A percentile compares a stretch with the other conserved stretches of the same genome.
phyloP scores from a whole-genome alignment of 1,140 invertebrate genomes.

The Dysdera silvatica region DNA sequence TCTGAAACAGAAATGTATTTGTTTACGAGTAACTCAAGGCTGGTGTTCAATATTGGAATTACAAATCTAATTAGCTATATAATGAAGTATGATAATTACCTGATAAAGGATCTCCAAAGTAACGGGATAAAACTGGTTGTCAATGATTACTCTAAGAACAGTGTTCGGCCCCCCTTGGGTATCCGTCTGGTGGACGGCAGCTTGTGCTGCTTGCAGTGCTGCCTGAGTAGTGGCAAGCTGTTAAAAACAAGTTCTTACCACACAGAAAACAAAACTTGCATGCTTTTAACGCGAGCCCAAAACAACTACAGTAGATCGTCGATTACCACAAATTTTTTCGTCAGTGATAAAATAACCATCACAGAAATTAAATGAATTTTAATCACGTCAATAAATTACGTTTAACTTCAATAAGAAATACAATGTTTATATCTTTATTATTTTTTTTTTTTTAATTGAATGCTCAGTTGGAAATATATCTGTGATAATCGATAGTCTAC shows the following conservation, averaged over 20 bases:
- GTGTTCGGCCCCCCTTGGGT: constrained; percentile 88
- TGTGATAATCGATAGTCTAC: too few relatives aligned
- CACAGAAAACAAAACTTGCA: too few relatives aligned
- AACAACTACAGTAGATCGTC: too few relatives aligned
- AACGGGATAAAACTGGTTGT: constrained; percentile 97
- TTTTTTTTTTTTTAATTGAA: too few relatives aligned
- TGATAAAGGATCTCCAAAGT: constrained; percentile 91
- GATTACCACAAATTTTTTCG: too few relatives aligned
- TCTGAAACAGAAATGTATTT: constrained; percentile 57
- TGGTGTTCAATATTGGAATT: neutral
- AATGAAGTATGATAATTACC: constrained; percentile 46
- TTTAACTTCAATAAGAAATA: too few relatives aligned
- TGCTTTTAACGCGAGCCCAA: too few relatives aligned
- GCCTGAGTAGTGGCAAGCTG: constrained; percentile 68
- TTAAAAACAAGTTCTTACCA: constrained; percentile 38
- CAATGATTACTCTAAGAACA: constrained; percentile 92
- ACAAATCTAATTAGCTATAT: neutral
- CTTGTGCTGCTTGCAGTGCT: constrained; percentile 58
- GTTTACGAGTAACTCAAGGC: neutral
- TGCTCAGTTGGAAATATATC: too few relatives aligned
- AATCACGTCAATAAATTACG: too few relatives aligned
- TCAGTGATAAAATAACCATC: too few relatives aligned
- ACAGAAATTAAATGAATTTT: too few relatives aligned
- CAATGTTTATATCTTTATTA: too few relatives aligned
- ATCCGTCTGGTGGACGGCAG: constrained; percentile 47